phyloP scores from a whole-genome alignment of 2,888 invertebrate species.

The Neelides folsomi region DNA sequence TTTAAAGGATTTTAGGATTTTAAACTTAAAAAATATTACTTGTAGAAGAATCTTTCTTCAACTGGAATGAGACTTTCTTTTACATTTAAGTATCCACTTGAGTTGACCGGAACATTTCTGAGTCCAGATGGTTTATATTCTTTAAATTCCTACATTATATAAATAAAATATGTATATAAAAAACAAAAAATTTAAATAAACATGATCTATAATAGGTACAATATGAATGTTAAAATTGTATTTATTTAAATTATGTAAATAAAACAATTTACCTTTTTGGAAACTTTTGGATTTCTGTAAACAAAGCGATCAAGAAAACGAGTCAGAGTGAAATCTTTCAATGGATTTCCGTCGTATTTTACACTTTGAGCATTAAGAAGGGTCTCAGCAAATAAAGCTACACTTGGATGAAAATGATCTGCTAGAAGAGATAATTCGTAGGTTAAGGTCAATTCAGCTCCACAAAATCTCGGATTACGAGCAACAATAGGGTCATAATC shows the following conservation, averaged over 20 bases:
- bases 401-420: slow-evolving; percentile 80
- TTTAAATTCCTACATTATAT: slow-evolving; percentile 34
- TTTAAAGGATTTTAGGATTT: no score
- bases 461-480: slow-evolving; percentile 74
- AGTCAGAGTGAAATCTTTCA: slow-evolving; percentile 79
- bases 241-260: no score
- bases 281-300: slow-evolving; percentile 64
- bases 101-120: slow-evolving; percentile 58
- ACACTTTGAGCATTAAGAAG: slow-evolving; percentile 58
- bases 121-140: slow-evolving; percentile 57
- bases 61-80: slow-evolving; percentile 64
- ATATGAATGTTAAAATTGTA: no score
- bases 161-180: slow-evolving; percentile 28
- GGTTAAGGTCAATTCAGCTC: slow-evolving; percentile 56
- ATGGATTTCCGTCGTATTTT: slow-evolving; percentile 79
- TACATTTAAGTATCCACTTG: slow-evolving; percentile 53
- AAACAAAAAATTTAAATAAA: no score
- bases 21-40: slow-evolving; percentile 42
- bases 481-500: slow-evolving; percentile 50
- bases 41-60: slow-evolving; percentile 75
- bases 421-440: slow-evolving; percentile 60
- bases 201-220: no score
- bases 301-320: slow-evolving; percentile 89
- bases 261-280: slow-evolving; percentile 20
- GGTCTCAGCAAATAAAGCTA: slow-evolving; percentile 70